Base-by-base conservation (phyloP, 1,140 invertebrate genomes). In the Lepidurus arcticus region DNA sequence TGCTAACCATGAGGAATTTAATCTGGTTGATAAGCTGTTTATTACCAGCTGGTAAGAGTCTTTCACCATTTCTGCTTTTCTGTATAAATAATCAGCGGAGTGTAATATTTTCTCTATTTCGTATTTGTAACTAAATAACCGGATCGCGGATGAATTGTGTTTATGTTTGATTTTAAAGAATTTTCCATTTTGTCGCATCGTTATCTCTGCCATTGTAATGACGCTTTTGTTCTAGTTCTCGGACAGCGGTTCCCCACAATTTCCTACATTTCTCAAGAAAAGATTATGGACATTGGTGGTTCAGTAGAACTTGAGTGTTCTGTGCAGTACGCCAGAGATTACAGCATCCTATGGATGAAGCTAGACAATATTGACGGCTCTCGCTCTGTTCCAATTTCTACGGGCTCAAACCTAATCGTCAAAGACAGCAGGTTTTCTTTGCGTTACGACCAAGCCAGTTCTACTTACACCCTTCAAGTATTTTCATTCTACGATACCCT, bases 271-370 rank as follows among this genome's bases (percentile, higher is more conserved):
- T 93, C 93, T 1, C 93, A 95, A 84, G 92, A 94, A 84, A 93
- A 95, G 86, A 94, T 96, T 73, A 91, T 93, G 83, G 93, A 96
- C 85, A 95, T 97, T 81, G 94, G 94, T 1, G 92, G 92, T 42
- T 92, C 92, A 13, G 93, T 94, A 0, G 93, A 96, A 82, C 86
- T 97, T 76, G 90, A 91, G 77, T 97, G 95, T 84, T 94, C 93
- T 0, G 94, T 96, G 5, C 93, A 96, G 82, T 96, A 96, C 86
- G 91, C 91, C 1, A 88, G 91, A 82, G 93, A 95, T 76, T 96
- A 93, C 85, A 91, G 92, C 9, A 90, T 95, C 24, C 82, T 95
- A 45, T 97, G 94, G 93, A 90, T 93, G 73, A 93, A 92, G 85
- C 82, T 88, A 47, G 89, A 91, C 81, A 85, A 84, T 0, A 84